These are phyloP conservation scores for Branchinecta lynchi DNA, from an alignment of 1,140 invertebrate genomes.

Conservation along the genomic window DNA sequence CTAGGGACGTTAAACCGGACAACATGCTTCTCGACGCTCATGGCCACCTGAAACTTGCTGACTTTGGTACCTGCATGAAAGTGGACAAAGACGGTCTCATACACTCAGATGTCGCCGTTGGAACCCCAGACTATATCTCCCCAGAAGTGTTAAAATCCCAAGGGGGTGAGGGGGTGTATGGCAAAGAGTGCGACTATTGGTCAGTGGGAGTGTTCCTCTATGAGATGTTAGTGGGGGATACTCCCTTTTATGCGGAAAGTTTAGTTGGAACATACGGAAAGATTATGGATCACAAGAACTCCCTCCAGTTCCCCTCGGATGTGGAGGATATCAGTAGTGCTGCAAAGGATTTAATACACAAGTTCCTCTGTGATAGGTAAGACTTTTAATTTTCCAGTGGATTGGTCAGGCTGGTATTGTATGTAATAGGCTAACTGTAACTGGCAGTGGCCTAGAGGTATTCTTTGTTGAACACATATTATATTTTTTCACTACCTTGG, in stretches of 20 bases:
- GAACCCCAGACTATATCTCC: constrained; percentile 98
- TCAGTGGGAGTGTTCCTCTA: constrained; percentile 96
- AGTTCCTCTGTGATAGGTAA: constrained; percentile 65
- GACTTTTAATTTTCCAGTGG: too few species aligned
- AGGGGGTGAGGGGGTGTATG: constrained; percentile 86
- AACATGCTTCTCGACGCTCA: constrained; percentile 91
- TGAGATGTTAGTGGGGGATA: constrained; percentile 98
- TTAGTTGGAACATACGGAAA: constrained; percentile 95
- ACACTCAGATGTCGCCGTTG: constrained; percentile 90
- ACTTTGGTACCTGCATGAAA: constrained; percentile 98
- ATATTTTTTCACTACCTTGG: too few species aligned
- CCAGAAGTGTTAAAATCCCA: constrained; percentile 96
- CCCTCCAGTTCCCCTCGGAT: constrained; percentile 85
- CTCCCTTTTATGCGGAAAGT: constrained; percentile 96
- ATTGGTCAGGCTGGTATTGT: too few species aligned
- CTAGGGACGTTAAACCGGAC: constrained; percentile 92
- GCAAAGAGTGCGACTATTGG: constrained; percentile 98
- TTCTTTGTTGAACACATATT: too few species aligned
- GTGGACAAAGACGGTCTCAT: constrained; percentile 93
- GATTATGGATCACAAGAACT: constrained; percentile 97
- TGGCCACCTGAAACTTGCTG: constrained; percentile 93
- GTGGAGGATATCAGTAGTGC: constrained; percentile 67
- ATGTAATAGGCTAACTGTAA: too few species aligned
- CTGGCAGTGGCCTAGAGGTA: too few species aligned
- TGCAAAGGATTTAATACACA: constrained; percentile 82